Conservation (phyloP, 2,113 vertebrate species). For the Sitta europaea region DNA sequence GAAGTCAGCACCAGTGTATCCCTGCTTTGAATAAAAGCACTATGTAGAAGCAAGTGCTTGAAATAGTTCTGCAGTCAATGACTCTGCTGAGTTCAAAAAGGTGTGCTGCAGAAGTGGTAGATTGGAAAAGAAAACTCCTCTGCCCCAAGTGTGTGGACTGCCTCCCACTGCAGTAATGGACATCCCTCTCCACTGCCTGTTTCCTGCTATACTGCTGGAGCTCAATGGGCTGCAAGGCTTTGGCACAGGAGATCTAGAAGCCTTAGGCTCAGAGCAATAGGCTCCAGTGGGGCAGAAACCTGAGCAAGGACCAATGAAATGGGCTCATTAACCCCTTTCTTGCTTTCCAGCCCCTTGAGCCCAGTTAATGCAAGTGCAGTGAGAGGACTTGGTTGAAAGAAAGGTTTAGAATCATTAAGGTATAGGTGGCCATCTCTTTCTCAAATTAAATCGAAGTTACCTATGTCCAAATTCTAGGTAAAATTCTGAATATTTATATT, state of each 20-base stretch:
- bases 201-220: not conserved
- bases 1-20: not conserved
- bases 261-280: not conserved
- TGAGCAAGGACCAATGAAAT: not conserved
- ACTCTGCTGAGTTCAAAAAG: not conserved
- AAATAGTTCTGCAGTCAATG: not conserved
- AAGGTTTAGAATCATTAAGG: not conserved
- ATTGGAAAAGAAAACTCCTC: not conserved
- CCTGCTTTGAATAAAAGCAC: not conserved
- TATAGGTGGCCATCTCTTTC: not conserved
- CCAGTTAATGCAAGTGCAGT: not conserved
- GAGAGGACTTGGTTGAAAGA: not conserved
- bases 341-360: not conserved
- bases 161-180: rapidly evolving
- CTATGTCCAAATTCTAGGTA: not conserved
- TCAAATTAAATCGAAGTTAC: not conserved
- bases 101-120: not conserved
- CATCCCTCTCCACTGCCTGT: not conserved
- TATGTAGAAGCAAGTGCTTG: not conserved
- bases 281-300: not conserved
- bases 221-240: not conserved
- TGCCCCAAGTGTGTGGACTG: rapidly evolving
- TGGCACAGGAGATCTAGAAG: not conserved
- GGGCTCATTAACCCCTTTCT: not conserved
- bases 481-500: not conserved